Evolutionary conservation across 2,888 invertebrate genomes (phyloP).

Genomic region (Scrobipalpa costella): DNA sequence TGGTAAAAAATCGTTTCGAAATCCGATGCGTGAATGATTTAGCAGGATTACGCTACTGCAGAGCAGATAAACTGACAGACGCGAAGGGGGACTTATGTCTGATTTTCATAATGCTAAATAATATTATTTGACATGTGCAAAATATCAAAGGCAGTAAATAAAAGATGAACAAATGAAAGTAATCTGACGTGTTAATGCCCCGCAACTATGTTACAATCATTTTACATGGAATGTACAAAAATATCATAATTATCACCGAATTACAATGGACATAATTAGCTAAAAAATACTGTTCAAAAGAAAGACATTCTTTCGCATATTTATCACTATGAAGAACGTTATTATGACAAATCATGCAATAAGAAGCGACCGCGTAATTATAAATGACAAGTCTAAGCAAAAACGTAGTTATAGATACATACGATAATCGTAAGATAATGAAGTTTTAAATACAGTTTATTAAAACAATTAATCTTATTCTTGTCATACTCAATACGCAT

Average conservation of each 20-base stretch:
- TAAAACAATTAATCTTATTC: too few species aligned
- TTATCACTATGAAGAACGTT: background rate
- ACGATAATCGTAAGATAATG: background rate
- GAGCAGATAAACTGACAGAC: too few species aligned
- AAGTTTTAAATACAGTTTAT: too few species aligned
- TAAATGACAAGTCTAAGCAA: background rate
- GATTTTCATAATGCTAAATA: too few species aligned
- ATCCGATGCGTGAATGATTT: too few species aligned
- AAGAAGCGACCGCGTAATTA: background rate
- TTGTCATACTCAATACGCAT: too few species aligned
- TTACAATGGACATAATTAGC: background rate
- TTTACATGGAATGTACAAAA: background rate
- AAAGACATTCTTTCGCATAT: conserved; percentile 7
- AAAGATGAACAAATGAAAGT: background rate
- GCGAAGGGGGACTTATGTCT: too few species aligned
- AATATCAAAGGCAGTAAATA: background rate
- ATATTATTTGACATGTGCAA: too few species aligned
- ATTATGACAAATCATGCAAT: conserved; percentile 10
- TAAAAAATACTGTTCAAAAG: background rate
- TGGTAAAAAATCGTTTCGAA: too few species aligned
- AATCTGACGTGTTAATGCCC: background rate
- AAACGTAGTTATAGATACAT: background rate
- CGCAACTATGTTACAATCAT: background rate
- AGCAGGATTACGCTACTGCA: too few species aligned
- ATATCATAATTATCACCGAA: background rate